Evolutionary conservation across 2,888 invertebrate genomes (phyloP).

Genomic region (Napeogenes sylphis): DNA sequence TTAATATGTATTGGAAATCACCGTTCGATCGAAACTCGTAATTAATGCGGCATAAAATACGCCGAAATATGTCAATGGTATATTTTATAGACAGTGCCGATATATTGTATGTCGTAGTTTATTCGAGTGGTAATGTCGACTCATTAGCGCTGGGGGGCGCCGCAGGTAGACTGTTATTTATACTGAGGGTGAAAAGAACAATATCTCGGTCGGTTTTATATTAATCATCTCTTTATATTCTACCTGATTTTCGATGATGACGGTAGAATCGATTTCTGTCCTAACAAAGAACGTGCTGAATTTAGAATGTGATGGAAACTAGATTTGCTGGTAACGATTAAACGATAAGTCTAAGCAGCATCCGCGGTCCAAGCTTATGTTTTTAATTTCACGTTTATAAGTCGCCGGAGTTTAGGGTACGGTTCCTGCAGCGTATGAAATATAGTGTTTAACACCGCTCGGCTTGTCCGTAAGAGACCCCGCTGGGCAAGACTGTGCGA

Average conservation of each 20-base stretch:
- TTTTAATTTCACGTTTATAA: conserved; percentile 45
- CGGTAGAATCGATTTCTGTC: not conserved
- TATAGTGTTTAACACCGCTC: conserved; percentile 72
- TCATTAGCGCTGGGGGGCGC: conserved; percentile 65
- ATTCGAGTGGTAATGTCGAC: conserved; percentile 42
- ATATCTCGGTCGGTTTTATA: conserved; percentile 53
- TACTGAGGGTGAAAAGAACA: conserved; percentile 55
- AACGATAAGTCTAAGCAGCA: conserved; percentile 1
- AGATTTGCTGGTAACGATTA: not conserved
- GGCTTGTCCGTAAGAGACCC: conserved; percentile 58
- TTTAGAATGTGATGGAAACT: not conserved
- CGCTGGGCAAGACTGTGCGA: conserved; percentile 42
- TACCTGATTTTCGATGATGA: conserved; percentile 41
- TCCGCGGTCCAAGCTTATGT: conserved; percentile 14
- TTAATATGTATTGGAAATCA: conserved; percentile 6
- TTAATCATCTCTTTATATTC: conserved; percentile 63
- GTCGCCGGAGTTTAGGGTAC: conserved; percentile 52
- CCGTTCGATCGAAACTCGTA: conserved; percentile 8
- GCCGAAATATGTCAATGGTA: conserved; percentile 28
- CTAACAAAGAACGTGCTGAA: too few relatives aligned
- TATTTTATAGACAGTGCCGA: conserved; percentile 26
- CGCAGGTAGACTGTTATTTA: conserved; percentile 64
- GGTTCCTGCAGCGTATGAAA: conserved; percentile 64
- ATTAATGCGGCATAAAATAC: conserved; percentile 23
- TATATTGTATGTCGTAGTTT: conserved; percentile 22